Evolutionary conservation across 2,888 invertebrate genomes (phyloP), one percentile per base, ranked within the genome.

Genomic region (Rhorus exstirpatorius): DNA sequence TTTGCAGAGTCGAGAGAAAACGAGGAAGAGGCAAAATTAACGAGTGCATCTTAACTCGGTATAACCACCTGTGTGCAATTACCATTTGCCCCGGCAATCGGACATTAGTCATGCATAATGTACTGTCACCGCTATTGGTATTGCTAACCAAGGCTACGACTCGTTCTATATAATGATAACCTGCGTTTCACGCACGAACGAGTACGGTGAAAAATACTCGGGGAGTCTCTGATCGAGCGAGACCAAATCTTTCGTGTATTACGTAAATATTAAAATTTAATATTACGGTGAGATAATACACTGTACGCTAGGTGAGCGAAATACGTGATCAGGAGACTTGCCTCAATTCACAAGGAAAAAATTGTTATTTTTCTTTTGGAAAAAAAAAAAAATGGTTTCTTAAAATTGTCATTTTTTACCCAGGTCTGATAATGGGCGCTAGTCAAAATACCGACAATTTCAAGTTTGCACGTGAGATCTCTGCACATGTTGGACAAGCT

Each of bases 131-230:
- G 46, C 67, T 67, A 21, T 71, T n/a, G n/a, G n/a, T 63, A 35
- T 79, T 58, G 17, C 21, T 24, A 49, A 31, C 58, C 58, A 61
- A 81, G 77, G 77, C 77, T 72, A 76, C 26, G 14, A 63, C 35
- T 67, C 67, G 60, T 65, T 38, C 19, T 44, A 61, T 44, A 61
- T 41, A 61, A 90, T 89, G 87, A 91, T 91, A 91, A 90, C 89
- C 89, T 83, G 89, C 86, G 31, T 17, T 90, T 87, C 90, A 91
- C 90, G 91, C 91, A 91, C 90, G 90, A 91, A 86, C 88, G 91
- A 89, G 76, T 85, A 83, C 88, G 86, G 87, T 87, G 90, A 89
- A 89, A 88, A 87, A 86, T 68, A 80, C 84, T 79, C 78, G 72
- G 63, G 77, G 81, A 79, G 72, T 79, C 84, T 38, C 38, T 85